Evolutionary conservation across 2,797 vertebrate species (phyloP).

Genomic region (Bovichtus variegatus): DNA sequence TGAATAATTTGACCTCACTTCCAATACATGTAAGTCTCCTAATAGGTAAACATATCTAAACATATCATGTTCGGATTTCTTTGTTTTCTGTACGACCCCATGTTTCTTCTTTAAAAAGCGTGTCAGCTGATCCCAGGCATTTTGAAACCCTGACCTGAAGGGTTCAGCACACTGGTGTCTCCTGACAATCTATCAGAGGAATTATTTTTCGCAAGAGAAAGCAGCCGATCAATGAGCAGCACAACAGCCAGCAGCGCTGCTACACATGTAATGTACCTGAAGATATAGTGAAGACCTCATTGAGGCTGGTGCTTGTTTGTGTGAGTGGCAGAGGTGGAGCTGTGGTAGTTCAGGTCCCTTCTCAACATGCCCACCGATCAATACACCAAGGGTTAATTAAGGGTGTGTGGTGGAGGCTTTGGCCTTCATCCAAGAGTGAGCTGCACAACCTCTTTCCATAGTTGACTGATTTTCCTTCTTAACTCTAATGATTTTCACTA

Average conservation of each 20-base stretch:
- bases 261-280: constrained; percentile 24
- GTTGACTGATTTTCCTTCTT: constrained; percentile 60
- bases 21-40: not conserved
- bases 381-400: too few relatives aligned
- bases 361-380: constrained; percentile 50
- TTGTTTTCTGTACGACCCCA: not conserved
- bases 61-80: not conserved
- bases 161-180: constrained; percentile 21
- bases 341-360: constrained; percentile 41
- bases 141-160: constrained; percentile 35
- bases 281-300: constrained; percentile 37
- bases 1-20: not conserved
- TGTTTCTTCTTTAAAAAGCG: not conserved
- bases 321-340: constrained; percentile 31
- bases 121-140: not conserved
- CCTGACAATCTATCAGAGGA: constrained; percentile 20
- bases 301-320: too few relatives aligned
- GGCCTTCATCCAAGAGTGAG: constrained; percentile 59
- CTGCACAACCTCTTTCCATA: constrained; percentile 56
- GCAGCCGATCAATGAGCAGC: constrained; percentile 39
- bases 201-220: constrained; percentile 3
- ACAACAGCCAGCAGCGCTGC: constrained; percentile 34
- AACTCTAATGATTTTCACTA: constrained; percentile 63
- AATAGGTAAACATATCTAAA: not conserved
- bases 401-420: constrained; percentile 34